Conservation (phyloP, 2,888 invertebrate genomes). For the Epiblema foenella region DNA sequence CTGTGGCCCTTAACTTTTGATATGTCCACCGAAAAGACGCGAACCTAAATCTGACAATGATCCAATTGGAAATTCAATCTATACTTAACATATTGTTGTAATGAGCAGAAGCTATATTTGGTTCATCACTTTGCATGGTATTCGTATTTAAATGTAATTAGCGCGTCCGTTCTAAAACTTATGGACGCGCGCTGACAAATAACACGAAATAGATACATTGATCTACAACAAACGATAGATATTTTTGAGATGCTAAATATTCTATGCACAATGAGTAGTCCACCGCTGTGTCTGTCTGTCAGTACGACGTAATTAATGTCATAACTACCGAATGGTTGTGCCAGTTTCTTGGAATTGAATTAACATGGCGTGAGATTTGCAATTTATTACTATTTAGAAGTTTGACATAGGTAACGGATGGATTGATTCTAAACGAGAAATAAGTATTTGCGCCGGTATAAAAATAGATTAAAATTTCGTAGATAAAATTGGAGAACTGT, state of each 20-base stretch:
- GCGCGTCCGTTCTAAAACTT: no score
- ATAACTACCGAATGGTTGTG: constrained; percentile 11
- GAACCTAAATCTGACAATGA: no score
- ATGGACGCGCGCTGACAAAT: no score
- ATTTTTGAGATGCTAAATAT: neutral
- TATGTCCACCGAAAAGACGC: no score
- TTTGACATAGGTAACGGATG: neutral
- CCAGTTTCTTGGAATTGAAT: constrained; percentile 16
- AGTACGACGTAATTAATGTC: constrained; percentile 1
- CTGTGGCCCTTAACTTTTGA: no score
- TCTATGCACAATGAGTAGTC: neutral
- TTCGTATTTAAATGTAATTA: no score
- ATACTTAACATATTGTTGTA: no score
- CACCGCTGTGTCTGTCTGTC: constrained; percentile 8
- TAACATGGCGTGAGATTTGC: constrained; percentile 3
- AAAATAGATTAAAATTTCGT: neutral
- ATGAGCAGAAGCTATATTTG: no score
- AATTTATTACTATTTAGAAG: constrained; percentile 13
- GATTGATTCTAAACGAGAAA: neutral
- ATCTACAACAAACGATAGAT: no score
- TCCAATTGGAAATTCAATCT: no score
- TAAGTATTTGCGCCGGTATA: neutral
- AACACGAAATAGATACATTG: no score
- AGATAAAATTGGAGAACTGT: neutral
- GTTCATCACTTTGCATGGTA: no score